Percentiles rank a stretch among this genome's conserved stretches.
phyloP scores from a whole-genome alignment of 2,797 vertebrate genomes.

The Sorex maritimensis region DNA sequence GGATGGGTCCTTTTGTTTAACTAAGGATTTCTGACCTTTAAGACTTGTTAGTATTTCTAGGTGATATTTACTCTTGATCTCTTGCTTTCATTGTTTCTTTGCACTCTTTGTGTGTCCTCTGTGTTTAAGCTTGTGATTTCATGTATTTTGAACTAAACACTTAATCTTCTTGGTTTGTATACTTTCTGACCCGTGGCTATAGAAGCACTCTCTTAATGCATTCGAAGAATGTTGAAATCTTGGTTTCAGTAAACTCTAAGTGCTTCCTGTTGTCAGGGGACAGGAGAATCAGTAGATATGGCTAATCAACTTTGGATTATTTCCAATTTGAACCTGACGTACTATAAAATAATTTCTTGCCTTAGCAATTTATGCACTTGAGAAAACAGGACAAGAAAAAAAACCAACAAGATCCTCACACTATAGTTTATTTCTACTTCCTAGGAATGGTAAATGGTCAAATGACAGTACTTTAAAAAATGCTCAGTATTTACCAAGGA shows the following conservation, averaged over 20 bases:
- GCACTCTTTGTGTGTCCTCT: conserved; percentile 74
- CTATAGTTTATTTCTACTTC: conserved; percentile 13
- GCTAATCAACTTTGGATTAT: conserved; percentile 26
- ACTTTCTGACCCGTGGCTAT: conserved; percentile 21
- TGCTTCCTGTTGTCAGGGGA: background rate
- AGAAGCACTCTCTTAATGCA: conserved; percentile 30
- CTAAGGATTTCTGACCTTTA: conserved; percentile 85
- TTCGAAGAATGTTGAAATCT: conserved; percentile 61
- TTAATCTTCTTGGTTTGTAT: conserved; percentile 78
- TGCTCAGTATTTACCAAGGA: background rate
- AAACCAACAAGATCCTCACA: background rate
- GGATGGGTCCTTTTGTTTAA: conserved; percentile 77
- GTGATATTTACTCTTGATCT: conserved; percentile 84
- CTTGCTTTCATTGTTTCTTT: conserved; percentile 82
- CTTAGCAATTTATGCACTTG: conserved; percentile 12
- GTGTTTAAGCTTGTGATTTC: conserved; percentile 80
- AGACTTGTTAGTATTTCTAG: conserved; percentile 82
- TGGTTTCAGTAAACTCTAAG: conserved; percentile 48
- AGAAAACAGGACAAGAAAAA: conserved; percentile 20
- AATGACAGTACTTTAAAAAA: background rate
- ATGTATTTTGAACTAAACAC: conserved; percentile 83
- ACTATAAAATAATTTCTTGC: conserved; percentile 36
- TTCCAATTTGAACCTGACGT: conserved; percentile 36
- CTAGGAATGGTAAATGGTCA: background rate
- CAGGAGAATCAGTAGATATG: background rate